Evolutionary conservation across 1,140 invertebrate species (phyloP).

Genomic region (Philopotamus ludificatus): DNA sequence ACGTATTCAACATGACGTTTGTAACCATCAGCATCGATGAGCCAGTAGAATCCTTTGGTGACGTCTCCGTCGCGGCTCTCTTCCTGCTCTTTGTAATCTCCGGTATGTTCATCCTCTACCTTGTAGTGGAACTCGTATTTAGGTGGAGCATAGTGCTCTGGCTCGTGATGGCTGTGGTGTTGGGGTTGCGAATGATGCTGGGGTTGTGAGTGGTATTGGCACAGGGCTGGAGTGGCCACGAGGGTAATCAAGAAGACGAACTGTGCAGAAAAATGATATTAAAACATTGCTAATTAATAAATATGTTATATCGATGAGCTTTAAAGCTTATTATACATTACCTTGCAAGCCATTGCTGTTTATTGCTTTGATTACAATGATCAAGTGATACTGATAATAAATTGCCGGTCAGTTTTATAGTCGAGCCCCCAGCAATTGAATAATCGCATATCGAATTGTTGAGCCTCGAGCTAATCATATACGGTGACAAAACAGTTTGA

Average conservation of each 20-base stretch:
- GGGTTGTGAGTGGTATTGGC: slow-evolving; percentile 7
- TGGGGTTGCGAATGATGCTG: slow-evolving; percentile 14
- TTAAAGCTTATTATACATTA: no score
- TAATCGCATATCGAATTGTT: no score
- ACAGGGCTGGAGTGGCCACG: slow-evolving; percentile 16
- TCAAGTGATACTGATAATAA: no score
- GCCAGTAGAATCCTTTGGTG: slow-evolving; percentile 52
- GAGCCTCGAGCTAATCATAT: no score
- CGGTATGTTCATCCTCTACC: slow-evolving; percentile 54
- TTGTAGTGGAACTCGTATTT: slow-evolving; percentile 55
- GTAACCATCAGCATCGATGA: slow-evolving; percentile 48
- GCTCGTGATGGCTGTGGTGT: slow-evolving; percentile 37
- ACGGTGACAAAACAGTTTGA: no score
- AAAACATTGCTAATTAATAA: no score
- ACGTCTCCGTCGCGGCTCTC: slow-evolving; percentile 58
- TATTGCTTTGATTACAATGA: no score
- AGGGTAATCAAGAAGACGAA: slow-evolving; percentile 7
- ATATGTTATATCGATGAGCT: no score
- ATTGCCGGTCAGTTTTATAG: no score
- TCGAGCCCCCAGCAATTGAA: no score
- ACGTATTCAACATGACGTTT: slow-evolving; percentile 47
- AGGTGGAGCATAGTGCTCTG: slow-evolving; percentile 49
- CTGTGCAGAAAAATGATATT: neutral
- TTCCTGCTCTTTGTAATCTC: slow-evolving; percentile 56
- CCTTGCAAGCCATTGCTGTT: no score